phyloP scores from a whole-genome alignment of 37 sponge, comb jelly and placozoan species.

The Halichondria panicea region DNA sequence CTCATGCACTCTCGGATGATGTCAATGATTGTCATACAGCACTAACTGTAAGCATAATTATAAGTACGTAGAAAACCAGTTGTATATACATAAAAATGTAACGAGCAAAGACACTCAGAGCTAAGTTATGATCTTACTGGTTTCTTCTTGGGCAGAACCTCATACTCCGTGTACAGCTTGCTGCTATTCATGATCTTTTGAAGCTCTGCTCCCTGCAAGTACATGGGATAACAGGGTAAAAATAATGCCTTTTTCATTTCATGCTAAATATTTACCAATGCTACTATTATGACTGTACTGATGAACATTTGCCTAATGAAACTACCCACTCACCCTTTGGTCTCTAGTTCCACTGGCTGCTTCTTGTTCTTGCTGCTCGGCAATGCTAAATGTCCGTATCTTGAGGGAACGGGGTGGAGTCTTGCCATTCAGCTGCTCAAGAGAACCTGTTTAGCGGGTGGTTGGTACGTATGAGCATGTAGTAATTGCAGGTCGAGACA shows the following conservation, averaged over 20 bases:
- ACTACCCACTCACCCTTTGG: conserved; percentile 33
- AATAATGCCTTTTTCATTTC: background rate
- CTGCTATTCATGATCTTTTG: conserved; percentile 47
- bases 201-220: conserved; percentile 38
- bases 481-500: too few species aligned
- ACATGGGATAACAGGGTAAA: too few species aligned
- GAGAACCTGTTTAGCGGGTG: conserved; percentile 35
- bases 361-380: conserved; percentile 54
- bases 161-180: conserved; percentile 51
- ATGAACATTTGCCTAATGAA: background rate
- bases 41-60: too few species aligned
- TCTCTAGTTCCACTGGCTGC: conserved; percentile 60
- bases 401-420: conserved; percentile 44
- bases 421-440: conserved; percentile 28
- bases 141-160: conserved; percentile 46
- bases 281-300: background rate
- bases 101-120: too few species aligned
- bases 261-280: background rate
- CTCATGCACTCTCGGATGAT: too few species aligned
- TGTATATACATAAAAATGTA: too few species aligned
- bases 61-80: too few species aligned
- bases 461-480: background rate
- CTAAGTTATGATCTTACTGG: conserved; percentile 28
- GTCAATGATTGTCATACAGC: too few species aligned
- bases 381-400: conserved; percentile 26